Evolutionary conservation across 2,797 vertebrate genomes (phyloP).

Genomic region (Aratinga solstitialis): DNA sequence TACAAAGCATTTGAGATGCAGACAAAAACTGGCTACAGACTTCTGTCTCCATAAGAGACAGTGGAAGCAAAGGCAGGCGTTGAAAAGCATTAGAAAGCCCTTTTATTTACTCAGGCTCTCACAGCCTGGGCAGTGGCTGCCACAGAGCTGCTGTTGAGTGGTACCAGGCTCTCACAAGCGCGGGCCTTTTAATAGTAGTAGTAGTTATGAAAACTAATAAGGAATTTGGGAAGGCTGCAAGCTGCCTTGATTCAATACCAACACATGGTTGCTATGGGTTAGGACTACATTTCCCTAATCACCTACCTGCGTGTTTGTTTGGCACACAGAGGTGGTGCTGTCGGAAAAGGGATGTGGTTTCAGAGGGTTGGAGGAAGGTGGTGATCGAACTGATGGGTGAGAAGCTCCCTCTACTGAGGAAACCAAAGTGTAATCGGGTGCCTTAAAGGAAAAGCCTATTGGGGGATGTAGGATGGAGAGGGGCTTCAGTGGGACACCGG

Average conservation of each 20-base stretch:
- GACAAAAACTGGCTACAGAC: background rate
- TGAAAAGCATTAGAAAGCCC: background rate
- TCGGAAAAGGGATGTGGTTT: background rate
- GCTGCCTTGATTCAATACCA: background rate
- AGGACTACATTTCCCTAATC: background rate
- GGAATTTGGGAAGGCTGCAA: background rate
- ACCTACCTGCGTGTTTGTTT: fast-evolving
- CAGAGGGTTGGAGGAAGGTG: background rate
- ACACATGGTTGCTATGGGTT: fast-evolving
- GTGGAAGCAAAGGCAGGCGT: background rate
- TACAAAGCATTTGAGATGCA: background rate
- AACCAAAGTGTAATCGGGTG: fast-evolving
- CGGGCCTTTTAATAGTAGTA: background rate
- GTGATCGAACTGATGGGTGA: background rate
- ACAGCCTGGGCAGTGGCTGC: slow-evolving; percentile 3
- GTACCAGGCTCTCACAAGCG: background rate
- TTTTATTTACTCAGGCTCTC: background rate
- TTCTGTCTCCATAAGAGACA: background rate
- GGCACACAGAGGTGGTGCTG: background rate
- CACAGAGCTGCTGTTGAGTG: background rate
- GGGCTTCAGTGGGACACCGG: background rate
- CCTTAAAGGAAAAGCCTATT: background rate
- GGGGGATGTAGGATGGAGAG: fast-evolving
- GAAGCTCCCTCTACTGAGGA: slow-evolving; percentile 67
- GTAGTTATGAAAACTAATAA: background rate